phyloP scores from a whole-genome alignment of 2,888 invertebrate genomes.

The Trachelus troglodyta region DNA sequence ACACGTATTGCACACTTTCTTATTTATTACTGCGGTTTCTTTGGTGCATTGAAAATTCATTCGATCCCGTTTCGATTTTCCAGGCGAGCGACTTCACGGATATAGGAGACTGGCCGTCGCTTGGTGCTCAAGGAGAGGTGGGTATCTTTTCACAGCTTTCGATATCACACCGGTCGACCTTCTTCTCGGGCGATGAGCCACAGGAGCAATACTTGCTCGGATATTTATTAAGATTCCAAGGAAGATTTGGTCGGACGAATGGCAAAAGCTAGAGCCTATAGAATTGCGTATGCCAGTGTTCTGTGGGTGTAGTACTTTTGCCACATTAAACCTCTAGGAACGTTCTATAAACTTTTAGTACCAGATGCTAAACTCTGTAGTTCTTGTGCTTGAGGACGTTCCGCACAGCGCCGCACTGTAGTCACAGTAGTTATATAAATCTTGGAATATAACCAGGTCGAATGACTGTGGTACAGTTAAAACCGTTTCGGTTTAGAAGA shows the following conservation, averaged over 20 bases:
- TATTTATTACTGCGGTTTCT: not conserved
- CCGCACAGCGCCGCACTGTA: not conserved
- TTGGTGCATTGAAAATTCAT: not conserved
- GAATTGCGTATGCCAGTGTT: conserved; percentile 26
- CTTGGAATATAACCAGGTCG: not conserved
- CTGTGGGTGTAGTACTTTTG: conserved; percentile 59
- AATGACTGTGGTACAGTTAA: conserved; percentile 14
- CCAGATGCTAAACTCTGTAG: not conserved
- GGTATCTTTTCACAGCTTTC: conserved; percentile 45
- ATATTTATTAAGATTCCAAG: not conserved
- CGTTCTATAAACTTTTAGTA: not conserved
- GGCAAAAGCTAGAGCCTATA: conserved; percentile 59
- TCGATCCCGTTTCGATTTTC: conserved; percentile 47
- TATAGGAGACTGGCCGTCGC: conserved; percentile 92
- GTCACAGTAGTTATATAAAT: not conserved
- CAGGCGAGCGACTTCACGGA: conserved; percentile 90
- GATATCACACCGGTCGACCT: not conserved
- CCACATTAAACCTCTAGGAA: conserved; percentile 38
- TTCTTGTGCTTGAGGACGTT: not conserved
- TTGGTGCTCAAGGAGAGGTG: conserved; percentile 76
- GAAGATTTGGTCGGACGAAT: not conserved
- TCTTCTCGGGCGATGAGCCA: not conserved
- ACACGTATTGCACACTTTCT: too few relatives aligned
- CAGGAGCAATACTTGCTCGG: not conserved
- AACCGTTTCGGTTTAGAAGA: conserved; percentile 43